Evolutionary conservation across 2,113 vertebrate species (phyloP), one percentile per base, ranked within the genome.

Genomic region (Rhinoderma darwinii): DNA sequence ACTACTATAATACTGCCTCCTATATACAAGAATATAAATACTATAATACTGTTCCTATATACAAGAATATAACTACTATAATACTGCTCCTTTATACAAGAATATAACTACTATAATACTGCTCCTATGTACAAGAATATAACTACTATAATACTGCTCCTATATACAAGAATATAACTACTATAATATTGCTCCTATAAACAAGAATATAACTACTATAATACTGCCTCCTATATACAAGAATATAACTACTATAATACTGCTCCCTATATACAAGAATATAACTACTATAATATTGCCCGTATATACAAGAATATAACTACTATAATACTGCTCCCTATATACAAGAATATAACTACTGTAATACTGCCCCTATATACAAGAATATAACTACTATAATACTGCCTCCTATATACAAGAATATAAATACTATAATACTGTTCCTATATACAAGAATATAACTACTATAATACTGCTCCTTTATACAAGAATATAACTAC

Each of bases 31-130:
- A 59, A 59, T 59, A 59, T 59, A 59, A 59, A 22, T 59, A 59
- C 56, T 59, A 59, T 59, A 59, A 59, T 59, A 59, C 56, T 59
- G 25, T 25, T n/a, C 56, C 56, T 59, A 59, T 59, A 11, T 59
- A 59, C 56, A 59, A n/a, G 56, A 59, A 59, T 59, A 59, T 59
- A 59, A 59, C 56, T 59, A 59, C 56, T 59, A 59, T 59, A 59
- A 59, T 59, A 59, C 56, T 59, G 56, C 56, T n/a, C 22, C 56
- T 59, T n/a, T 59, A 11, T 59, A 59, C 56, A 59, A n/a, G 56
- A 59, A n/a, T 59, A 59, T 59, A 59, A 59, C 56, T 59, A 59
- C 56, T 59, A 59, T 59, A 59, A 59, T 59, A 59, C 56, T 59
- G 6, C 56, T n/a, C 56, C 56, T 59, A 59, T 59, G 25, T 59